phyloP scores from a whole-genome alignment of 2,797 vertebrate species.

The Chromis chromis region DNA sequence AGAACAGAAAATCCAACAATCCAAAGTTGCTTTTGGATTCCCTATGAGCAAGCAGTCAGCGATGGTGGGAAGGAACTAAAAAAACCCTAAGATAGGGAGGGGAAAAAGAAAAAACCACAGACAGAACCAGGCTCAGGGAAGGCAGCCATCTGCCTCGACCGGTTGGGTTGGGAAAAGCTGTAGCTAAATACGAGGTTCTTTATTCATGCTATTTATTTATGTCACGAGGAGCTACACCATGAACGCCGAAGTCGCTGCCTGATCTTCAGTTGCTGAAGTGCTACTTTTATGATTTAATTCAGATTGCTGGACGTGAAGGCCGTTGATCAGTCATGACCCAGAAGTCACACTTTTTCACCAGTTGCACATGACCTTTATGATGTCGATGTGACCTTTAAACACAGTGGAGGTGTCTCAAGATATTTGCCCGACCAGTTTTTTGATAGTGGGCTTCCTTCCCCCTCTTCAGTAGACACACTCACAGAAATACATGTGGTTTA shows the following conservation, averaged over 20 bases:
- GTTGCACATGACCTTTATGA: constrained; percentile 16
- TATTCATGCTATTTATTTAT: constrained; percentile 12
- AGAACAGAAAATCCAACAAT: too few relatives aligned
- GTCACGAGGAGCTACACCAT: background rate
- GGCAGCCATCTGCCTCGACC: too few relatives aligned
- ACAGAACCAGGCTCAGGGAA: too few relatives aligned
- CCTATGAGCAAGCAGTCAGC: too few relatives aligned
- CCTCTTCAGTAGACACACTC: background rate
- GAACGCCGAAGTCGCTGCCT: constrained; percentile 22
- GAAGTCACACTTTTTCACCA: constrained; percentile 20
- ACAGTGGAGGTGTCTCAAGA: background rate
- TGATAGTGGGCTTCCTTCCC: background rate
- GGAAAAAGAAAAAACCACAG: too few relatives aligned
- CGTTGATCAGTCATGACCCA: constrained; percentile 14
- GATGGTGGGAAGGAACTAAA: too few relatives aligned
- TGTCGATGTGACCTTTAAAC: background rate
- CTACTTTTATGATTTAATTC: constrained; percentile 36
- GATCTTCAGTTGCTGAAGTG: constrained; percentile 30
- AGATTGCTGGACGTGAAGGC: constrained; percentile 30
- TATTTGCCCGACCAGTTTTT: constrained; percentile 53
- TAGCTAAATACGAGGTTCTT: constrained; percentile 1
- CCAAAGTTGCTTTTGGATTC: too few relatives aligned
- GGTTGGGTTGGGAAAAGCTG: too few relatives aligned
- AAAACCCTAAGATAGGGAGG: too few relatives aligned
- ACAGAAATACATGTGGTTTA: background rate